Evolutionary conservation across 1,140 invertebrate species (phyloP).

Genomic region (Drosophila sechellia): DNA sequence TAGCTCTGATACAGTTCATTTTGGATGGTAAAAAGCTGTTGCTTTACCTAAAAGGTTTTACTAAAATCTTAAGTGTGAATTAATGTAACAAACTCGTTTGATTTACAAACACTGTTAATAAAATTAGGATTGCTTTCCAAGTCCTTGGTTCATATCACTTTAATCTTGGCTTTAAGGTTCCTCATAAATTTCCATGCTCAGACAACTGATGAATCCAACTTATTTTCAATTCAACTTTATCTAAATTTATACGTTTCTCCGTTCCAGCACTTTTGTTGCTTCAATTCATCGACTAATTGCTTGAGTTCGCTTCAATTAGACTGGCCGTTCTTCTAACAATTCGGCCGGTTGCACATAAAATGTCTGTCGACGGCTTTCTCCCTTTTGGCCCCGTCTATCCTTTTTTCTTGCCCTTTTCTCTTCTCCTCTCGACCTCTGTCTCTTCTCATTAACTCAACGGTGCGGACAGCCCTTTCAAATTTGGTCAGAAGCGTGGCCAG

Average conservation of each 20-base stretch:
- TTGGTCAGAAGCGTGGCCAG: slow-evolving; percentile 37
- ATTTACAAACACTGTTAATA: too few species aligned
- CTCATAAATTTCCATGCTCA: background rate
- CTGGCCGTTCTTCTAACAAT: slow-evolving; percentile 52
- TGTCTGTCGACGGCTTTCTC: slow-evolving; percentile 41
- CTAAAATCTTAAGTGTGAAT: background rate
- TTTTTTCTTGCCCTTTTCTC: background rate
- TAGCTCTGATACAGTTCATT: slow-evolving; percentile 5
- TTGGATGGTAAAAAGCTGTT: background rate
- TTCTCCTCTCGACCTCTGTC: slow-evolving; percentile 29
- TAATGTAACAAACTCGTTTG: background rate
- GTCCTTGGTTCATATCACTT: too few species aligned
- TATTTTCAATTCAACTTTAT: background rate
- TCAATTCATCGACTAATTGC: slow-evolving; percentile 62
- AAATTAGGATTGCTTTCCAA: too few species aligned
- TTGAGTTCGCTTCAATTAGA: slow-evolving; percentile 67
- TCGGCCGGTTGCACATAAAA: slow-evolving; percentile 61
- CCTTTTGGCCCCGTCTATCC: slow-evolving; percentile 4
- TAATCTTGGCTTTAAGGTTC: background rate
- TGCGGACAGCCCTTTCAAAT: slow-evolving; percentile 58
- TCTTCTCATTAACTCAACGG: slow-evolving; percentile 77
- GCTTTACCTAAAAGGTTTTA: background rate
- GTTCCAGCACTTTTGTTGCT: slow-evolving; percentile 22
- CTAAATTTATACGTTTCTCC: slow-evolving; percentile 11
- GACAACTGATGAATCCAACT: background rate